Conservation (phyloP, 2,113 vertebrate genomes). For the Barnardius zonarius region DNA sequence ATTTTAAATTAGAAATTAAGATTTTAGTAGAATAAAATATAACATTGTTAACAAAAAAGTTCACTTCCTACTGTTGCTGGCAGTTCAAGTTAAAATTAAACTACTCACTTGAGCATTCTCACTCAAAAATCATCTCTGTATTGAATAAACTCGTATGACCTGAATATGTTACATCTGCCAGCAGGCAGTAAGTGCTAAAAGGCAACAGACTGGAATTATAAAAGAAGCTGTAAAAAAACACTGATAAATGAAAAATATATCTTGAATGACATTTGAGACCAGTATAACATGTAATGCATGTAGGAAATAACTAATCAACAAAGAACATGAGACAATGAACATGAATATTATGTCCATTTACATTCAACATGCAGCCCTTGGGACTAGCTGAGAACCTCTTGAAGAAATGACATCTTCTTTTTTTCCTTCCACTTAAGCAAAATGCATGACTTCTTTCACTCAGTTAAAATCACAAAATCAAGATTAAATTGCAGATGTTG, state of each 20-base stretch:
- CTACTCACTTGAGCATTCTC: not conserved
- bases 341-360: not conserved
- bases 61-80: not conserved
- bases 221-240: conserved; percentile 3
- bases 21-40: not conserved
- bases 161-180: conserved; percentile 7
- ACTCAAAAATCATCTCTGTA: not conserved
- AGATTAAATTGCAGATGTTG: not conserved
- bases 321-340: not conserved
- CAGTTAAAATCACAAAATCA: not conserved
- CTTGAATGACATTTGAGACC: conserved; percentile 1
- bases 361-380: not conserved
- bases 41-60: not conserved
- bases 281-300: not conserved
- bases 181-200: conserved; percentile 2
- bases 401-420: not conserved
- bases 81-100: not conserved
- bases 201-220: not conserved
- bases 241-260: conserved; percentile 14
- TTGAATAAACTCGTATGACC: conserved; percentile 25
- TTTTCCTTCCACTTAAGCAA: not conserved
- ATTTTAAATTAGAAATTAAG: conserved; percentile 14
- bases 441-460: not conserved
- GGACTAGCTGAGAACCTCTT: not conserved
- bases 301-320: not conserved